Conservation (phyloP, 64 coral and sea anemone genomes). For the Montipora cactus region DNA sequence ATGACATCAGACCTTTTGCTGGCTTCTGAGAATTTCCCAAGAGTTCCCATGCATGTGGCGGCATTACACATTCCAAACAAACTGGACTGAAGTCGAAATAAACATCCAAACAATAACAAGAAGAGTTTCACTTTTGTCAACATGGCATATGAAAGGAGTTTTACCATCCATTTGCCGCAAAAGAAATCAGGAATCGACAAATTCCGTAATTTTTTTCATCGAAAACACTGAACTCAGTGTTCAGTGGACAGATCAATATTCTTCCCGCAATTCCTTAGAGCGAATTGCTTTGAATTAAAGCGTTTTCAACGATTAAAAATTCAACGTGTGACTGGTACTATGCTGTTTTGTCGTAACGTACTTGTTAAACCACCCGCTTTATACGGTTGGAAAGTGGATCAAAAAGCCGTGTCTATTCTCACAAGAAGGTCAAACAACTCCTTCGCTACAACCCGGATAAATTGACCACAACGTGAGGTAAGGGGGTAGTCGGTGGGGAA, state of each 20-base stretch:
- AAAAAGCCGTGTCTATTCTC: too few relatives aligned
- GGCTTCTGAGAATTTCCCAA: background rate
- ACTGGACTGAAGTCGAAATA: background rate
- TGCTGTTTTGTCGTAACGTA: too few relatives aligned
- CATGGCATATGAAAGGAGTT: background rate
- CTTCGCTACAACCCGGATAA: too few relatives aligned
- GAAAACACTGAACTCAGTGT: background rate
- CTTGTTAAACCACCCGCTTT: too few relatives aligned
- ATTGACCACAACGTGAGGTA: too few relatives aligned
- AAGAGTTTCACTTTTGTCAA: background rate
- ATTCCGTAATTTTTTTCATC: background rate
- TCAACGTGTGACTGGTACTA: too few relatives aligned
- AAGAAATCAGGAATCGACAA: background rate
- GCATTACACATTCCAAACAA: background rate
- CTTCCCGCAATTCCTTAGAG: background rate
- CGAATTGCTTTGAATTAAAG: background rate
- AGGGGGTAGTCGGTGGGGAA: too few relatives aligned
- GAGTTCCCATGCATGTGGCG: background rate
- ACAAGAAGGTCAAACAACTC: too few relatives aligned
- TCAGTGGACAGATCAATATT: background rate
- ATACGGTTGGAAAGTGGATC: too few relatives aligned
- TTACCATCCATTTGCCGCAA: background rate
- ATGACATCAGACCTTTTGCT: background rate
- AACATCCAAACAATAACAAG: conserved; percentile 54
- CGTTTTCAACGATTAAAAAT: background rate